Evolutionary conservation across 1,140 invertebrate species (phyloP).

Genomic region (Trichonephila inaurata): DNA sequence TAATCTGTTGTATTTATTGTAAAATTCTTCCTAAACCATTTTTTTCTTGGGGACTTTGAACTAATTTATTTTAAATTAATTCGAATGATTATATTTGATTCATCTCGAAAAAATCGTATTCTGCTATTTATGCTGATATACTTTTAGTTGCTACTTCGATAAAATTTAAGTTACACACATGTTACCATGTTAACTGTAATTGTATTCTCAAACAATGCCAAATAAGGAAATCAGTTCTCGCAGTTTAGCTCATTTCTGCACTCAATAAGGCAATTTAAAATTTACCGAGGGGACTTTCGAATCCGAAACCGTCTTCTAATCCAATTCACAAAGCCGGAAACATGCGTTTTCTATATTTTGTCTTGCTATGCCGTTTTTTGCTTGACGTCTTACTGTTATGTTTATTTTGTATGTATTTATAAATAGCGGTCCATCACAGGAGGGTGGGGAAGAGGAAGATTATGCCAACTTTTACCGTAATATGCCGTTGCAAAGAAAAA

Average conservation of each 20-base stretch:
- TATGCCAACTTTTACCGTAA: constrained; percentile 70
- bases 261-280: neutral
- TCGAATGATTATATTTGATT: too few relatives aligned
- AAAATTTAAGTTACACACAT: too few relatives aligned
- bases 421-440: constrained; percentile 53
- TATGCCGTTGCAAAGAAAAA: constrained; percentile 41
- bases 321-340: constrained; percentile 19
- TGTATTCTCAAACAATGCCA: neutral
- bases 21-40: too few relatives aligned
- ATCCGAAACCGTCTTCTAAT: constrained; percentile 27
- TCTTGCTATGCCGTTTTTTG: neutral
- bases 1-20: too few relatives aligned
- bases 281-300: neutral
- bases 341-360: neutral
- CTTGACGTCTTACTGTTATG: neutral
- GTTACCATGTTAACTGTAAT: too few relatives aligned
- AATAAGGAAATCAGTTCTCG: neutral
- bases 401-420: constrained; percentile 65
- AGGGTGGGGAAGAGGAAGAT: constrained; percentile 25
- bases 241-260: neutral
- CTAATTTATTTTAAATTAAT: too few relatives aligned
- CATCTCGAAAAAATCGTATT: neutral
- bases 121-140: neutral
- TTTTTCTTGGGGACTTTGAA: too few relatives aligned
- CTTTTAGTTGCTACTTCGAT: too few relatives aligned